Evolutionary conservation across 2,888 invertebrate genomes (phyloP).

Genomic region (Cerastis rubricosa): DNA sequence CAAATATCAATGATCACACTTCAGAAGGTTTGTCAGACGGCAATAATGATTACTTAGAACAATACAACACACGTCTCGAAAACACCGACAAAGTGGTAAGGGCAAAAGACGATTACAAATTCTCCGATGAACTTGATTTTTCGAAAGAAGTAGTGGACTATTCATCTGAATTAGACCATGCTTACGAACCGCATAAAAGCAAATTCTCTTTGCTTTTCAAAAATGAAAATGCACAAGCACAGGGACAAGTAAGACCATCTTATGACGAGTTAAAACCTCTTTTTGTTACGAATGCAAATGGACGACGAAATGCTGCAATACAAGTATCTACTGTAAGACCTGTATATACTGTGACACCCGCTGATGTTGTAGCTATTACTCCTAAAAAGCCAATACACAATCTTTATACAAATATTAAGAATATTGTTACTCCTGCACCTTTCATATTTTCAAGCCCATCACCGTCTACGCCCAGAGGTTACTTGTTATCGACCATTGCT

Average conservation of each 20-base stretch:
- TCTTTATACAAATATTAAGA: constrained; percentile 78
- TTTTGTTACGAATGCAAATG: constrained; percentile 72
- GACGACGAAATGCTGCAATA: constrained; percentile 63
- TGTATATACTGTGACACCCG: constrained; percentile 73
- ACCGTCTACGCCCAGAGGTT: constrained; percentile 73
- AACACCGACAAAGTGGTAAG: constrained; percentile 32
- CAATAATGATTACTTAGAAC: constrained; percentile 55
- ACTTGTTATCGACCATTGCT: constrained; percentile 81
- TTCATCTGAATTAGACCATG: constrained; percentile 76
- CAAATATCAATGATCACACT: constrained; percentile 40
- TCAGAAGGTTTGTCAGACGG: constrained; percentile 55
- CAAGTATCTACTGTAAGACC: constrained; percentile 73
- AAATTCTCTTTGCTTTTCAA: constrained; percentile 73
- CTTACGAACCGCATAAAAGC: constrained; percentile 77
- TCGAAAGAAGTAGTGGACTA: constrained; percentile 84
- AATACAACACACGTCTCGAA: constrained; percentile 36
- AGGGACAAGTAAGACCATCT: constrained; percentile 71
- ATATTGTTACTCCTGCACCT: constrained; percentile 61
- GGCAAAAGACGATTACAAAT: constrained; percentile 70
- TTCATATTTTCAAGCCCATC: constrained; percentile 53
- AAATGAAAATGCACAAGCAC: constrained; percentile 49
- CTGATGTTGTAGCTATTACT: constrained; percentile 78
- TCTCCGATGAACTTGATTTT: constrained; percentile 69
- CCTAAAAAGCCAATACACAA: constrained; percentile 69
- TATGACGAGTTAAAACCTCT: constrained; percentile 79